Percentiles rank a stretch among this genome's conserved stretches.
Conservation (phyloP, 2,113 vertebrate genomes). For the Rhineura floridana region DNA sequence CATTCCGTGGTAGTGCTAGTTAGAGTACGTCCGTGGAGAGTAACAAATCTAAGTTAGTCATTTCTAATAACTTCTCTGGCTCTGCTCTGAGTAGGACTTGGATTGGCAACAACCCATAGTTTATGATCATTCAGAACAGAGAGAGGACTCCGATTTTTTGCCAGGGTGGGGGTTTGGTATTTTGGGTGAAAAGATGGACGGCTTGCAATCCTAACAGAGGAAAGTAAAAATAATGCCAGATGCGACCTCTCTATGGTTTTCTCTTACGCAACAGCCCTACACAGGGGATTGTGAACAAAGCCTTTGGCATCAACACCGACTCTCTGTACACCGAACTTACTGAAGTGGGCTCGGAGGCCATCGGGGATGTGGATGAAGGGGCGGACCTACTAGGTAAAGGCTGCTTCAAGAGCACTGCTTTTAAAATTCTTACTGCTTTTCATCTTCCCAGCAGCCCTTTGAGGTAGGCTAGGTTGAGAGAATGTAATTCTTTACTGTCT, state of each 20-base stretch:
- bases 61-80: too few relatives aligned
- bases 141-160: too few relatives aligned
- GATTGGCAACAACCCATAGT: too few relatives aligned
- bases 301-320: slow-evolving; percentile 98
- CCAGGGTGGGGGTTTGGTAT: too few relatives aligned
- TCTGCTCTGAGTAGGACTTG: too few relatives aligned
- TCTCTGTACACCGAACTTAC: slow-evolving; percentile 97
- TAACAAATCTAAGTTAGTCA: too few relatives aligned
- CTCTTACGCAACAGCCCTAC: slow-evolving; percentile 83
- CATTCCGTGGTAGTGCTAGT: too few relatives aligned
- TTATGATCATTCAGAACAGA: too few relatives aligned
- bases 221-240: slow-evolving; percentile 5
- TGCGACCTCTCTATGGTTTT: slow-evolving; percentile 12
- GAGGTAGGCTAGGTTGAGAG: background rate
- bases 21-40: too few relatives aligned
- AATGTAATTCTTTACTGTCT: background rate
- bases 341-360: slow-evolving; percentile 94
- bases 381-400: slow-evolving; percentile 93
- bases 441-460: background rate
- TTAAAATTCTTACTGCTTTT: background rate
- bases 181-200: background rate
- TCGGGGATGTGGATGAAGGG: slow-evolving; percentile 96
- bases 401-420: background rate
- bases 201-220: background rate
- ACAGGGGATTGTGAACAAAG: slow-evolving; percentile 97